Base-by-base conservation (phyloP, 2,113 vertebrate species). In the Euleptes europaea region DNA sequence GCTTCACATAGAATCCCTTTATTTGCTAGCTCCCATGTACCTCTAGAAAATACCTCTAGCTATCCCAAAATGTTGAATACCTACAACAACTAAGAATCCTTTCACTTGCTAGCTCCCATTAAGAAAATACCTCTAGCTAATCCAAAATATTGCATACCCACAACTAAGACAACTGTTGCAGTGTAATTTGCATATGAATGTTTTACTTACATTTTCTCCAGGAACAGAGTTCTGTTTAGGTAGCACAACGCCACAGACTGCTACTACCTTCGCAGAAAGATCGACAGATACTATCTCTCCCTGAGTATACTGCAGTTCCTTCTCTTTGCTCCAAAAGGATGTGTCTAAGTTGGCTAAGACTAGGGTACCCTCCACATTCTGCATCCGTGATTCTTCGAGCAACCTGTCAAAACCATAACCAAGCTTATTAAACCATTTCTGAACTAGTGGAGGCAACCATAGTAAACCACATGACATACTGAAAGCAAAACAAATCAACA, bases 231-330 rank as follows among this genome's bases (percentile, higher is more conserved):
- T 88, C 1, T 96, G 94, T 76, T 93, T 95, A n/a, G 98, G 97
- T 12, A 99, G 93, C 2, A 98, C 89, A 71, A 99, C 95, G 6
- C 98, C 98, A 94, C 98, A 98, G 2, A 99, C 96, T 33, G 98
- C 96, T 28, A 98, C 97, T 0, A 99, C 97, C 3, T 84, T 96
- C 26, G 90, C 92, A 88, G 97, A 98, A 26, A 99, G 96, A 92
- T 99, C 99, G 0, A 96, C 89, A 0, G 98, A 97, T 23, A 98
- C 91, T 75, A 99, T 90, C 15, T 97, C 96, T 38, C 98, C 97
- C 42, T 97, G 94, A 1, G 95, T 95, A 26, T 94, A 96, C 0
- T 93, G 97, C 23, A 95, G 91, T 1, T 94, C 93, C 78, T 96
- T 96, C 63, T 98, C 97, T 91, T 96, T 97, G 38, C 91, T 94